Evolutionary conservation across 2,113 vertebrate genomes (phyloP).

Genomic region (Zapus hudsonius): DNA sequence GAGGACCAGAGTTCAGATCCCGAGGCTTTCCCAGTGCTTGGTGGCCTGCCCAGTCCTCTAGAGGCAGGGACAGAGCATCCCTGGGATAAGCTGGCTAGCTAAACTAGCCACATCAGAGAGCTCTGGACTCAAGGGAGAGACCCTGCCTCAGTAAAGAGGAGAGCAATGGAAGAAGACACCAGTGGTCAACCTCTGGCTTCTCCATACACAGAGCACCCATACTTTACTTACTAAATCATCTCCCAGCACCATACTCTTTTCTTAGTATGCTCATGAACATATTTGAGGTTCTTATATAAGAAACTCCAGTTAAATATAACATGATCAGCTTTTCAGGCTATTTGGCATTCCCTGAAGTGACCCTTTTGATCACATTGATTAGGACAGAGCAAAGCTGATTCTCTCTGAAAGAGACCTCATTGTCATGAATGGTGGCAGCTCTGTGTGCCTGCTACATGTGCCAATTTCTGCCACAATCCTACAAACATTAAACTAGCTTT

Average conservation of each 20-base stretch:
- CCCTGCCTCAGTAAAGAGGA: too few species aligned
- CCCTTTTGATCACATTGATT: not conserved
- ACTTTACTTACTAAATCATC: too few species aligned
- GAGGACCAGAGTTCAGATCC: too few species aligned
- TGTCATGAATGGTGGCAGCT: not conserved
- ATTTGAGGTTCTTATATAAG: not conserved
- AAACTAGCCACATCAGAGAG: too few species aligned
- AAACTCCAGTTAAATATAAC: constrained; percentile 28
- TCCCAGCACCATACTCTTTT: not conserved
- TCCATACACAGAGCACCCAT: too few species aligned
- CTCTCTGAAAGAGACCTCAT: not conserved
- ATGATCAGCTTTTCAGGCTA: constrained; percentile 7
- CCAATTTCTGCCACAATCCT: not conserved
- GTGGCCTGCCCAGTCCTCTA: too few species aligned
- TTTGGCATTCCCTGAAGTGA: not conserved
- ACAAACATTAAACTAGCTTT: not conserved
- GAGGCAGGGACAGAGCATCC: too few species aligned
- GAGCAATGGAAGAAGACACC: too few species aligned
- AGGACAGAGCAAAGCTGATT: not conserved
- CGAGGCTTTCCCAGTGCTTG: too few species aligned
- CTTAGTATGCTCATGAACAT: not conserved
- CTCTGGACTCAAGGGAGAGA: too few species aligned
- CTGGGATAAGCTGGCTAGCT: too few species aligned
- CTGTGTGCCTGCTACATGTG: not conserved
- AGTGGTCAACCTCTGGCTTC: too few species aligned